Base-by-base conservation (phyloP, 1,140 invertebrate species). In the Drosophila repletoides region DNA sequence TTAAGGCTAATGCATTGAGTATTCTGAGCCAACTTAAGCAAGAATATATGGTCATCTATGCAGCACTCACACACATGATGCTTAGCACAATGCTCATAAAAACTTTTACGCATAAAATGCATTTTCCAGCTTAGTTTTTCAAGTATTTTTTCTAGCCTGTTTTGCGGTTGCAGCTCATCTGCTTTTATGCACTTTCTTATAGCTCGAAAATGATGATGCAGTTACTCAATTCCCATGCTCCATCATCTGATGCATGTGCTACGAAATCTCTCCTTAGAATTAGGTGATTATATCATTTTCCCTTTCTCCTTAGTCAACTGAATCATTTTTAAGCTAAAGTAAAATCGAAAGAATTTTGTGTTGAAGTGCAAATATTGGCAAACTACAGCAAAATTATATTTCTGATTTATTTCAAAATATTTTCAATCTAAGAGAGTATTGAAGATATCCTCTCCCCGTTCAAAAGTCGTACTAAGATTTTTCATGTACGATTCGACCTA, bases 1-100 rank as follows among this genome's bases (percentile, higher is more conserved):
- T 68, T 60, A 61, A 53, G 34, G 65, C 48, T 46, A 48, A 61
- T 40, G 58, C 58, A 45, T 36, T 22, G 4, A 22, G 14, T 5
- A 51, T 22, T 21, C 5, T 26, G 12, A 6, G 12, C 6, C 9
- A 29, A 52, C 45, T 34, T 6, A 36, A 36, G 22, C n/a, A n/a
- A n/a, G n/a, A n/a, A n/a, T 61, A 43, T 33, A 28, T 53, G 38
- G 12, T 21, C 48, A 38, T 10, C 46, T 33, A 5, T 60, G 43
- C 19, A 43, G 17, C 6, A 43, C n/a, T 43, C 29, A n/a, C 5
- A 15, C 22, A 40, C 46, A 53, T 24, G 26, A 60, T 64, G 60
- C 24, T 7, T 10, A 17, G n/a, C 2, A 17, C 2, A 15, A 9
- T 6, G n/a, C 0, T 15, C 6, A 45, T 12, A 48, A 51, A 38